Evolutionary conservation across 1,140 invertebrate genomes (phyloP).

Genomic region (Formica selysi): DNA sequence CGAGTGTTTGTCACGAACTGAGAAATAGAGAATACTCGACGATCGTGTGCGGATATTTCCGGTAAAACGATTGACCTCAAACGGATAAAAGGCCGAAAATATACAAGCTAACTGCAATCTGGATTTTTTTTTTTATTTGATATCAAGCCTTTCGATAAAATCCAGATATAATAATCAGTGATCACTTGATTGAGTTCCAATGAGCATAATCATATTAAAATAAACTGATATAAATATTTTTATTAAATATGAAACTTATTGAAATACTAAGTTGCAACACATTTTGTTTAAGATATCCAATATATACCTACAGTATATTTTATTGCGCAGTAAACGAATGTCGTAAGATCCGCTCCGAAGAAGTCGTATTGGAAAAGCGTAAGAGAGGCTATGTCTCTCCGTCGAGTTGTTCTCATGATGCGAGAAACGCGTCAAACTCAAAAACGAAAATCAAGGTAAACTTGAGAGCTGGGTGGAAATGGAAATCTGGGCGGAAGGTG

Average conservation of each 20-base stretch:
- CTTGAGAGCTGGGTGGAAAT: constrained; percentile 32
- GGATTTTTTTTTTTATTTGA: not conserved
- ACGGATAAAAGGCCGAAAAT: not conserved
- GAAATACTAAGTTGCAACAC: not conserved
- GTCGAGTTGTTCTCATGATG: not conserved
- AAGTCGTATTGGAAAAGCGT: constrained; percentile 1
- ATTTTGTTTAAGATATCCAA: not conserved
- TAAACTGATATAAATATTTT: not conserved
- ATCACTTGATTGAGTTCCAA: not conserved
- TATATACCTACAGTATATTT: not conserved
- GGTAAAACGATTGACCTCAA: constrained; percentile 9
- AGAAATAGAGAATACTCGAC: constrained; percentile 38
- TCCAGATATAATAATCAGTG: not conserved
- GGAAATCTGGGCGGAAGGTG: constrained; percentile 43
- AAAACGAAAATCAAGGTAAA: constrained; percentile 51
- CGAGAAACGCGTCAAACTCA: constrained; percentile 30
- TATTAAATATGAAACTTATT: not conserved
- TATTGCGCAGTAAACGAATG: not conserved
- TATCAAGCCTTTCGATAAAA: not conserved
- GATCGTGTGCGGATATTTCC: constrained; percentile 36
- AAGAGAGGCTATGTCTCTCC: not conserved
- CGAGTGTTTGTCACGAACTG: constrained; percentile 48
- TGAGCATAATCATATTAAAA: too few species aligned
- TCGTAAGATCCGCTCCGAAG: not conserved
- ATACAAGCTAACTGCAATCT: not conserved